Conservation (phyloP, 2,797 vertebrate genomes). For the Eulemur rubriventer region DNA sequence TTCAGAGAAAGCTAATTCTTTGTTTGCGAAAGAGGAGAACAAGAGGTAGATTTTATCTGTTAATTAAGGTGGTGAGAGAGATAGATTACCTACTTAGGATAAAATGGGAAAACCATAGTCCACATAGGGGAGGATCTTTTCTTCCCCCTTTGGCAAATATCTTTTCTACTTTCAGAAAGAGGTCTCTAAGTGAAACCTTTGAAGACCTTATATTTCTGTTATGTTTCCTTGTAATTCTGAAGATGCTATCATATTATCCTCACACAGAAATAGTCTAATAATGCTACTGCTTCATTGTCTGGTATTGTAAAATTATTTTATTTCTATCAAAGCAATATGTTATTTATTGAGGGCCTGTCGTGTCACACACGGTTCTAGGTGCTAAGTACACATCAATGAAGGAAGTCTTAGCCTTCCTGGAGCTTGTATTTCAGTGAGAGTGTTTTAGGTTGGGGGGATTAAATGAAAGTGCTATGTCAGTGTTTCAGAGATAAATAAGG, state of each 20-base stretch:
- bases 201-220: conserved; percentile 31
- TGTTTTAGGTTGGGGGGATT: neutral
- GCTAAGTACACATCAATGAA: neutral
- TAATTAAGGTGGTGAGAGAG: conserved; percentile 35
- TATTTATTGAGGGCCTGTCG: neutral
- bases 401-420: neutral
- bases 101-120: conserved; percentile 1
- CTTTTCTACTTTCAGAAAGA: conserved; percentile 54
- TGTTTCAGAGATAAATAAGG: neutral
- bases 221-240: conserved; percentile 37
- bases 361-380: neutral
- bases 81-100: conserved; percentile 53
- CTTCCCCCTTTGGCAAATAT: neutral
- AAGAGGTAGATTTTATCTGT: conserved; percentile 42
- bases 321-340: neutral
- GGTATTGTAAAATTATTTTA: neutral
- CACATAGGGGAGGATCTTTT: neutral
- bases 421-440: neutral
- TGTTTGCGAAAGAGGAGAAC: conserved; percentile 46
- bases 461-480: neutral
- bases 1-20: conserved; percentile 43
- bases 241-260: conserved; percentile 38
- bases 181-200: neutral
- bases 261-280: neutral
- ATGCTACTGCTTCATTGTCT: neutral